Base-by-base conservation (phyloP, 2,888 invertebrate genomes). In the Polydrusus pterygomalis region DNA sequence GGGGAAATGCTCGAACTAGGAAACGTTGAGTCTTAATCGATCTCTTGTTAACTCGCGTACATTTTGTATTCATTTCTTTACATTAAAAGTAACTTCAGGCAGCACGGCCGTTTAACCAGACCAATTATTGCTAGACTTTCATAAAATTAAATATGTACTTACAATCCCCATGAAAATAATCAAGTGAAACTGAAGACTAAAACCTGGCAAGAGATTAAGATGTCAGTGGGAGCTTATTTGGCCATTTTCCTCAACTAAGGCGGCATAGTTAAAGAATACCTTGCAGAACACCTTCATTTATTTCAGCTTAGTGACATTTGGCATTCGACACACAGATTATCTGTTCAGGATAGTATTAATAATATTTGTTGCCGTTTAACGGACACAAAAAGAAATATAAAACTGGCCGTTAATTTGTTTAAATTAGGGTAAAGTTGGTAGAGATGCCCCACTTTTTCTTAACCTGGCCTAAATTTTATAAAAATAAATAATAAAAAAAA, bases 281-380 rank as follows among this genome's bases (percentile, higher is more conserved):
- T 25, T 49, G 45, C 60, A 63, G 64, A 87, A 87, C 85, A 86
- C 85, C 85, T 86, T 85, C 87, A 88, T 88, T 88, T 87, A 87
- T 87, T 87, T 87, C 85, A 83, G 83, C 83, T 84, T 86, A 86
- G 87, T 87, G 88, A 88, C 88, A 85, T 86, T 85, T 86, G 83
- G 83, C 85, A 87, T 88, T 87, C 85, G 87, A 83, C 85, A 87
- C 85, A 86, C 85, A 84, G 87, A 86, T 87, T 87, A 86, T 82
- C 15, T 43, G 10, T 18, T n/a, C 71, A 72, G 75, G 68, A n/a
- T 49, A 25, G 65, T 64, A 62, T 8, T 54, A 34, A 13, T 25
- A 25, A 25, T 25, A 25, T 25, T 25, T 25, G 2, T 25, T 25
- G 25, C 5, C 25, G 25, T 25, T 25, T 25, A 25, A 25, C 2